Evolutionary conservation across 2,113 vertebrate genomes (phyloP).

Genomic region (Verasper variegatus): DNA sequence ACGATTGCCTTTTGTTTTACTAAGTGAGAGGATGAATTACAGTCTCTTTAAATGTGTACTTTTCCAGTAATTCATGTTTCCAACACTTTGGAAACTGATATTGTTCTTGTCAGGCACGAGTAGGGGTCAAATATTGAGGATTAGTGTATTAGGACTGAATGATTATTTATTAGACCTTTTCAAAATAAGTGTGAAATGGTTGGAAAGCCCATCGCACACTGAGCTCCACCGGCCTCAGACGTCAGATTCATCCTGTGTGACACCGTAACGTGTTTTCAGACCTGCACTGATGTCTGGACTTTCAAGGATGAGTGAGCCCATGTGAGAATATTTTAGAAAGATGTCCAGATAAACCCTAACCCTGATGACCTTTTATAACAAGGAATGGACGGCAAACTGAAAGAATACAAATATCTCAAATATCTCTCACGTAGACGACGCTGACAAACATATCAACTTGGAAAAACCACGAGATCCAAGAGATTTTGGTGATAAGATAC

Average conservation of each 20-base stretch:
- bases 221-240: neutral
- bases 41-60: neutral
- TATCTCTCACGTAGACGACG: too few relatives aligned
- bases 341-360: too few relatives aligned
- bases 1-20: slow-evolving; percentile 5
- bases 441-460: too few relatives aligned
- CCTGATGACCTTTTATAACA: too few relatives aligned
- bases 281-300: too few relatives aligned
- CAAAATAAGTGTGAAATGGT: neutral
- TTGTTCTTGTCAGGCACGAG: neutral
- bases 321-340: too few relatives aligned
- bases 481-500: too few relatives aligned
- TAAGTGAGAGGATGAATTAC: neutral
- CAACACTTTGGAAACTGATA: neutral
- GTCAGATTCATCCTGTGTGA: neutral
- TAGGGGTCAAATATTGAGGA: neutral
- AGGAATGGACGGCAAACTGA: accelerated
- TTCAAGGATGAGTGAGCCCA: too few relatives aligned
- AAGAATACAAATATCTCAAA: neutral
- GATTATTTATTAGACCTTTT: neutral
- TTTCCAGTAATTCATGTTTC: neutral
- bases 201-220: neutral
- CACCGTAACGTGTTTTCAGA: neutral
- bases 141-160: slow-evolving; percentile 1
- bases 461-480: too few relatives aligned